Evolutionary conservation across 2,888 invertebrate genomes (phyloP).

Genomic region (Lutraria lutraria): DNA sequence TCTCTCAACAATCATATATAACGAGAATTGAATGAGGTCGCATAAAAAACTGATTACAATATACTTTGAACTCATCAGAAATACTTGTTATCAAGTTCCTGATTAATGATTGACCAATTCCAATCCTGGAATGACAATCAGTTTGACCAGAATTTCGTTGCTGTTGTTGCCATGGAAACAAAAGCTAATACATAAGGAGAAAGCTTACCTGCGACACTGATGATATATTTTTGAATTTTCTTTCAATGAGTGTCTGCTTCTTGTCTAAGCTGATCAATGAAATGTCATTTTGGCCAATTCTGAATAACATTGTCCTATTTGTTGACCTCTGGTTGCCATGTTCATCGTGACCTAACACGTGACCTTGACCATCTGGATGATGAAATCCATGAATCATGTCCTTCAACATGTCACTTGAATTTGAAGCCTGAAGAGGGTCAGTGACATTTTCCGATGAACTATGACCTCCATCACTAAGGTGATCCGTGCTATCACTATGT

Average conservation of each 20-base stretch:
- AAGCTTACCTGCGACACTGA: slow-evolving; percentile 92
- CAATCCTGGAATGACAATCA: not conserved
- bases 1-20: too few species aligned
- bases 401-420: slow-evolving; percentile 61
- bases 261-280: slow-evolving; percentile 96
- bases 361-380: slow-evolving; percentile 62
- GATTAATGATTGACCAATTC: not conserved
- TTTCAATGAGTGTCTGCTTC: slow-evolving; percentile 95
- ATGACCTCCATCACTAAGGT: slow-evolving; percentile 66
- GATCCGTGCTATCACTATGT: slow-evolving; percentile 53
- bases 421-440: slow-evolving; percentile 48
- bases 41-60: not conserved
- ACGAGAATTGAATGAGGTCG: too few species aligned
- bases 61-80: not conserved
- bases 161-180: not conserved
- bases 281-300: slow-evolving; percentile 95
- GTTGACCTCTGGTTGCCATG: slow-evolving; percentile 65
- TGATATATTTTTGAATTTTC: slow-evolving; percentile 95
- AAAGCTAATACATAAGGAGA: not conserved
- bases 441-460: slow-evolving; percentile 76
- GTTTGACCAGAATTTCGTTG: not conserved
- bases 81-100: not conserved
- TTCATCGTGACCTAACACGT: slow-evolving; percentile 45
- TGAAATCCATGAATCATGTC: slow-evolving; percentile 61
- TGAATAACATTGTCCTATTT: slow-evolving; percentile 95